Conservation (phyloP, 2,888 invertebrate species). For the Drosophila mercatorum region DNA sequence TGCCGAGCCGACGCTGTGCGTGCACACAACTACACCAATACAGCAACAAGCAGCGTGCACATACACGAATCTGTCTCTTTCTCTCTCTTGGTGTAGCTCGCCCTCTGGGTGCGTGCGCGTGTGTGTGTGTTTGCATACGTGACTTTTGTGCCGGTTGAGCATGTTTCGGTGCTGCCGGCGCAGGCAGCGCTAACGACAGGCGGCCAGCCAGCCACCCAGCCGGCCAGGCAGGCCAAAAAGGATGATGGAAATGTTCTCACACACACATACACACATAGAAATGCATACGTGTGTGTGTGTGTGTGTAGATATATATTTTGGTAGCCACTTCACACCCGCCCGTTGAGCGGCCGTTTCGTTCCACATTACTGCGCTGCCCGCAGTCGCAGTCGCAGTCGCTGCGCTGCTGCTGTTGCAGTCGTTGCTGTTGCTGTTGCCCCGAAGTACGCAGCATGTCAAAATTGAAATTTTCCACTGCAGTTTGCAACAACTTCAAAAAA, state of each 20-base stretch:
- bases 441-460: constrained; percentile 68
- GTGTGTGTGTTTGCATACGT: constrained; percentile 66
- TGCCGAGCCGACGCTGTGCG: constrained; percentile 19
- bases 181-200: constrained; percentile 39
- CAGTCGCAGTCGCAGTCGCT: constrained; percentile 14
- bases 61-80: constrained; percentile 3
- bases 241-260: constrained; percentile 67
- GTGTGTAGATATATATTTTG: constrained; percentile 3
- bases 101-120: constrained; percentile 17
- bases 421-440: constrained; percentile 43
- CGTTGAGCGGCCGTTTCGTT: constrained; percentile 58
- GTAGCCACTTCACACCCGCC: constrained; percentile 60
- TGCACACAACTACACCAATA: constrained; percentile 8
- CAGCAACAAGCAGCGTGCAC: neutral
- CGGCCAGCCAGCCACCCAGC: constrained; percentile 12
- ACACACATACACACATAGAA: neutral
- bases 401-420: constrained; percentile 29
- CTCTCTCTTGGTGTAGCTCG: neutral
- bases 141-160: constrained; percentile 74
- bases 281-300: neutral
- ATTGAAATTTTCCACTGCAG: constrained; percentile 77
- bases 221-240: constrained; percentile 51
- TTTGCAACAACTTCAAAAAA: constrained; percentile 63
- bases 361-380: constrained; percentile 62
- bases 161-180: constrained; percentile 57